A percentile compares a stretch with the other conserved stretches of the same genome.
Conservation (phyloP, 2,888 invertebrate species). For the Drosophila mulleri region DNA sequence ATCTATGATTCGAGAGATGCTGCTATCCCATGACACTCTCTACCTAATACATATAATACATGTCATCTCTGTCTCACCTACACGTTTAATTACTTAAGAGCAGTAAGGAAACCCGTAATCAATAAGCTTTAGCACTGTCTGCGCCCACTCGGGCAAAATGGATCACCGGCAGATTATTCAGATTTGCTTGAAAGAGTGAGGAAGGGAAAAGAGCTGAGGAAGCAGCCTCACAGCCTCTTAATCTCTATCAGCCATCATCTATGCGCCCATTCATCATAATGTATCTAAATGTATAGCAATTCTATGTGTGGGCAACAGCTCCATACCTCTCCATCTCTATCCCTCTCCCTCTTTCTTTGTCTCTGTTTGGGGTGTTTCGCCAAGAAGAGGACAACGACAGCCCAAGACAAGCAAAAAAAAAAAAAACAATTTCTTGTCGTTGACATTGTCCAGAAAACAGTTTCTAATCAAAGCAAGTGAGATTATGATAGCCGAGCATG, state of each 20-base stretch:
- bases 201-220: background rate
- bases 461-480: slow-evolving; percentile 55
- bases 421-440: slow-evolving; percentile 15
- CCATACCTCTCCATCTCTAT: background rate
- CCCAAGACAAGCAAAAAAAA: slow-evolving; percentile 3
- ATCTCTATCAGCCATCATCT: slow-evolving; percentile 6
- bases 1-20: no score
- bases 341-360: background rate
- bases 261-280: background rate
- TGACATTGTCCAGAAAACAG: slow-evolving; percentile 28
- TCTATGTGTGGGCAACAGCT: slow-evolving; percentile 4
- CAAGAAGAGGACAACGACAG: background rate
- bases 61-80: no score
- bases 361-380: slow-evolving; percentile 1
- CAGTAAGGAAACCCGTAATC: background rate
- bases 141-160: background rate
- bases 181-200: background rate
- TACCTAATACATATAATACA: no score
- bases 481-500: background rate
- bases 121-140: no score
- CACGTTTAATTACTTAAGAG: slow-evolving; percentile 1
- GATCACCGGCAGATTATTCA: background rate
- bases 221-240: background rate
- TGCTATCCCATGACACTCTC: no score
- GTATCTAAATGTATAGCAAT: slow-evolving; percentile 3